Base-by-base conservation (phyloP, 2,888 invertebrate genomes). In the Sialis lutaria region DNA sequence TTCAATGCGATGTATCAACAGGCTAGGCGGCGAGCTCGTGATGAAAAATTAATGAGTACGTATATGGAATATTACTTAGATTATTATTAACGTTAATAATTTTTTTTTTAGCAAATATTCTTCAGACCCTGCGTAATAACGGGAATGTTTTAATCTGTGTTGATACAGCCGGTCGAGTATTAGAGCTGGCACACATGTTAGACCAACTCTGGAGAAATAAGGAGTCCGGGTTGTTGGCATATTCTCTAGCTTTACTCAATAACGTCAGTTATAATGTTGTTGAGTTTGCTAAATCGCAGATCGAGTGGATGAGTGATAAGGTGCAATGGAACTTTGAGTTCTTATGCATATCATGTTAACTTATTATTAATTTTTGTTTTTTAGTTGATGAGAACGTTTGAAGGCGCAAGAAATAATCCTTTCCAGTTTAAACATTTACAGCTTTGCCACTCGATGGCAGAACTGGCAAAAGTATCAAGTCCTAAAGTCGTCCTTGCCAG, bases 221-320 rank as follows among this genome's bases (percentile, higher is more conserved):
- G 61, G 96, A 96, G 60, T 95, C 96, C 0, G 97, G 97, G 0
- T 70, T 98, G 4, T 79, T 92, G 50, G 89, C 93, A 0, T 98
- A 97, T 65, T 92, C 93, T 0, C 67, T 98, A 44, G 90, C 93
- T 0, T 69, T 98, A 47, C 69, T 98, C 2, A 97, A 90, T 56
- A 95, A 97, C 61, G 95, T 98, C 50, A 91, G 93, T 61, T 97
- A 95, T 59, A 97, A 97, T 61, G 97, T 97, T 0, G 89, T 97
- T 2, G 97, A 97, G 65, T 97, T 97, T 67, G 97, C 98, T 2
- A 98, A 97, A 64, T 93, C 93, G 0, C 93, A 86, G 75, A 93
- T 98, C 54, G 98, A 98, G 67, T 98, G 97, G 98, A 98, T 99
- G 98, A 93, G 93, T 60, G 97, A 98, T 60, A 97, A 96, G 40